Evolutionary conservation across 2,113 vertebrate genomes (phyloP).

Genomic region (Hylia prasina): DNA sequence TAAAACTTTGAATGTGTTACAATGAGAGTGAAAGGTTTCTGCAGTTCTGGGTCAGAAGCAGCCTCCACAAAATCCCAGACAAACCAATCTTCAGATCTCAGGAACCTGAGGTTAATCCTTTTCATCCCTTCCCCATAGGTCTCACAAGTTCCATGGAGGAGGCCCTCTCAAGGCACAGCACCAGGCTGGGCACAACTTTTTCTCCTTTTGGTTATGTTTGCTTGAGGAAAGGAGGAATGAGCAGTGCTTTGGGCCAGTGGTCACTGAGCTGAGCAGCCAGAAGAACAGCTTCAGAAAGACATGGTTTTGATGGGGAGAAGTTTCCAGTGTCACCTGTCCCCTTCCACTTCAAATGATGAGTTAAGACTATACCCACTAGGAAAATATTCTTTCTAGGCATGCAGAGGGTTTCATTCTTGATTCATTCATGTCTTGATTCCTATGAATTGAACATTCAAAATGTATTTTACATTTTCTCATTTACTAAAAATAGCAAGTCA

Average conservation of each 20-base stretch:
- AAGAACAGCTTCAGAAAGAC: background rate
- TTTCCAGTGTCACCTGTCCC: background rate
- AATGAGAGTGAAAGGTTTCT: background rate
- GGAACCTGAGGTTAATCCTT: background rate
- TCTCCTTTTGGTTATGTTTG: fast-evolving
- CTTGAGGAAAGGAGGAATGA: background rate
- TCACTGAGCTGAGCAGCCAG: background rate
- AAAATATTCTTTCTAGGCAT: background rate
- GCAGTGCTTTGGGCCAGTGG: background rate
- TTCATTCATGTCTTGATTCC: background rate
- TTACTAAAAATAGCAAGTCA: background rate
- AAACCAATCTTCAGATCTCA: background rate
- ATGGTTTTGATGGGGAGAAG: background rate
- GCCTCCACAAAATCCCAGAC: background rate
- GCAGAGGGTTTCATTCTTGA: background rate
- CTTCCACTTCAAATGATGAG: background rate
- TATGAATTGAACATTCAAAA: background rate
- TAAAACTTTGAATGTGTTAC: background rate
- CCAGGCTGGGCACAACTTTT: background rate
- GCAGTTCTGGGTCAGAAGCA: background rate
- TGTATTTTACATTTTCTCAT: background rate
- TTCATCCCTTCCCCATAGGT: background rate
- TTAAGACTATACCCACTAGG: background rate
- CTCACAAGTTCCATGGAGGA: background rate
- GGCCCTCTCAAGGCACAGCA: background rate